Conservation (phyloP, 2,888 invertebrate species). For the Caenorhabditis angaria region DNA sequence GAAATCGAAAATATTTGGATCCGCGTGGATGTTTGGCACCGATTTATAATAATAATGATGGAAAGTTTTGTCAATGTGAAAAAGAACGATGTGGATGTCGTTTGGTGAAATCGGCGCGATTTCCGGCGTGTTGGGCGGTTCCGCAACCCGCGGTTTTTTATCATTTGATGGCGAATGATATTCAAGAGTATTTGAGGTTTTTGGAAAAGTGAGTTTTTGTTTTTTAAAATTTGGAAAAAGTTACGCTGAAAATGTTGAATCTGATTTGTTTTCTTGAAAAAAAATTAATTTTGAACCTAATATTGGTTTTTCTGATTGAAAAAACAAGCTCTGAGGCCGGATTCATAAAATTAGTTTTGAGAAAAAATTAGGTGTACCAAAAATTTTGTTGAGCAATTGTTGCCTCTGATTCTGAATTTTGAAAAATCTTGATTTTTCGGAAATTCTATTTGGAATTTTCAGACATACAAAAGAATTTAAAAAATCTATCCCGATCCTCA, state of each 20-base stretch:
- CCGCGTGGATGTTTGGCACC: conserved; percentile 49
- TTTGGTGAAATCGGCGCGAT: conserved; percentile 15
- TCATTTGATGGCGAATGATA: conserved; percentile 30
- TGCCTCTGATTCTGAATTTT: no score
- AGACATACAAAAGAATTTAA: no score
- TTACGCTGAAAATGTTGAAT: neutral
- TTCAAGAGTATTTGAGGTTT: conserved; percentile 43
- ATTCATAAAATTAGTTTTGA: neutral
- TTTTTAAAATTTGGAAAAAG: neutral
- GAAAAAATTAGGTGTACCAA: neutral
- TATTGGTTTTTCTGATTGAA: neutral
- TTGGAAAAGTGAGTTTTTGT: conserved; percentile 39
- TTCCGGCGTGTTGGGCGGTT: conserved; percentile 44
- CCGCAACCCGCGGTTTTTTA: conserved; percentile 54
- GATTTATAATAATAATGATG: conserved; percentile 16
- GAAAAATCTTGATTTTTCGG: no score
- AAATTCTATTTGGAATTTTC: no score
- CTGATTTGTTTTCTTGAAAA: neutral
- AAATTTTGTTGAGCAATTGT: no score
- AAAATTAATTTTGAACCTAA: neutral
- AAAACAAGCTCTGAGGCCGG: neutral
- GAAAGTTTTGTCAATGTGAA: neutral
- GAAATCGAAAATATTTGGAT: conserved; percentile 25
- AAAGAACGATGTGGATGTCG: neutral
- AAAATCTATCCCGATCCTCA: no score